Percentiles rank a stretch among this genome's conserved stretches.
phyloP scores from a whole-genome alignment of 2,888 invertebrate species.

The Sipha maydis region DNA sequence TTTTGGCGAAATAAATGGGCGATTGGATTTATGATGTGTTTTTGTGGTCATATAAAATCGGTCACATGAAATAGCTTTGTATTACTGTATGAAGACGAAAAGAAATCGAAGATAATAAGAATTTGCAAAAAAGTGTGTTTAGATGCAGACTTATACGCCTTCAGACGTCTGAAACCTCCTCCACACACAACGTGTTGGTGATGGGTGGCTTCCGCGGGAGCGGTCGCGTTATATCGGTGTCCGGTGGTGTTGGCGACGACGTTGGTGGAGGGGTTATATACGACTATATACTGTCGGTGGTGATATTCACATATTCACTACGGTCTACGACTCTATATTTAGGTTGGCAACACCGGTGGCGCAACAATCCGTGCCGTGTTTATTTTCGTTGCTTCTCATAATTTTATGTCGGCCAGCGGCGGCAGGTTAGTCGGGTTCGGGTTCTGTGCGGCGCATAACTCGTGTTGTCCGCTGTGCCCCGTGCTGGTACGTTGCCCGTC shows the following conservation, averaged over 20 bases:
- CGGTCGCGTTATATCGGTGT: neutral
- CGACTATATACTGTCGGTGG: no score
- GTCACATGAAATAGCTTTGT: neutral
- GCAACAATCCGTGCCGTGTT: slow-evolving; percentile 29
- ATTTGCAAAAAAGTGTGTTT: neutral
- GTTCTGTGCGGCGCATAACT: slow-evolving; percentile 2
- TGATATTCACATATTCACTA: neutral
- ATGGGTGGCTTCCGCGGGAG: no score
- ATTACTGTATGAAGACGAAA: neutral
- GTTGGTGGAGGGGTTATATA: neutral
- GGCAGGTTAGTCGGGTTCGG: slow-evolving; percentile 45
- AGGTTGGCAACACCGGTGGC: slow-evolving; percentile 43
- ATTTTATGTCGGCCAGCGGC: slow-evolving; percentile 13
- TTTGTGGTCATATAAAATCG: neutral
- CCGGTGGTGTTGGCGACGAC: neutral
- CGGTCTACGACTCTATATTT: neutral
- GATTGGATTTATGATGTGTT: neutral
- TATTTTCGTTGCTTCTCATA: slow-evolving; percentile 53
- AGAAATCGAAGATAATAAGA: neutral
- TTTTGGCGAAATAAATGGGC: neutral
- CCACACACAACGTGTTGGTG: no score
- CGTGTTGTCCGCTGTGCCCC: neutral
- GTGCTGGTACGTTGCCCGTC: neutral
- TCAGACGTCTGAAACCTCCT: neutral
- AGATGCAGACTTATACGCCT: slow-evolving; percentile 40